Evolutionary conservation across 2,888 invertebrate species (phyloP), one percentile per base, ranked within the genome.

Genomic region (Plutella xylostella): DNA sequence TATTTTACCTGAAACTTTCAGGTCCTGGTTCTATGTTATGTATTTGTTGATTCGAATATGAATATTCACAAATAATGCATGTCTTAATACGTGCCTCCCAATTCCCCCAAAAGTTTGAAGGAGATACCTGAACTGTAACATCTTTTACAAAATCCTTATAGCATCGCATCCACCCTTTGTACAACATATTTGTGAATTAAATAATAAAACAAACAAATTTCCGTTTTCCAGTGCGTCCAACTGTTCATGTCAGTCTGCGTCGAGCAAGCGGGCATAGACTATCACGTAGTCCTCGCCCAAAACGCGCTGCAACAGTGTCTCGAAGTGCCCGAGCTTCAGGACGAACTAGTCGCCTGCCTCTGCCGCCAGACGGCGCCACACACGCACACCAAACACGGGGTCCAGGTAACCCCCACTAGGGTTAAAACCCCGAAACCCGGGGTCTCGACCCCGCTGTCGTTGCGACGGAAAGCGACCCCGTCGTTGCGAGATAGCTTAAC

Each of bases 211-310:
- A n/a, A n/a, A n/a, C n/a, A 4, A 11, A 31, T 31, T n/a, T 31
- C 9, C 14, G 2, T 6, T 19, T 12, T 9, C 41, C 84, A 96
- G 94, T 95, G 96, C 72, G 92, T 96, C 55, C 96, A 97, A 68
- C 87, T 98, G 54, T 98, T 98, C 84, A 96, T 95, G 89, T 96
- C 96, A 3, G 97, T 97, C 52, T 92, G 94, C 37, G 93, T 98
- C 56, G 97, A 97, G 78, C 94, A 94, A 64, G 93, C 96, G 45
- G 95, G 96, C 65, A 94, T 98, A 59, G 98, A 98, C 85, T 97
- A 97, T 82, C 98, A 98, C 80, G 97, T 98, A 62, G 95, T 95
- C 48, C 86, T 98, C 49, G 97, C 97, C 14, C 98, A 98, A 87
- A 97, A 97, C 75, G 95, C 97, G 25, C 86, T 98, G 46, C 93